Evolutionary conservation across 2,888 invertebrate genomes (phyloP).

Genomic region (Nyleta sp.): DNA sequence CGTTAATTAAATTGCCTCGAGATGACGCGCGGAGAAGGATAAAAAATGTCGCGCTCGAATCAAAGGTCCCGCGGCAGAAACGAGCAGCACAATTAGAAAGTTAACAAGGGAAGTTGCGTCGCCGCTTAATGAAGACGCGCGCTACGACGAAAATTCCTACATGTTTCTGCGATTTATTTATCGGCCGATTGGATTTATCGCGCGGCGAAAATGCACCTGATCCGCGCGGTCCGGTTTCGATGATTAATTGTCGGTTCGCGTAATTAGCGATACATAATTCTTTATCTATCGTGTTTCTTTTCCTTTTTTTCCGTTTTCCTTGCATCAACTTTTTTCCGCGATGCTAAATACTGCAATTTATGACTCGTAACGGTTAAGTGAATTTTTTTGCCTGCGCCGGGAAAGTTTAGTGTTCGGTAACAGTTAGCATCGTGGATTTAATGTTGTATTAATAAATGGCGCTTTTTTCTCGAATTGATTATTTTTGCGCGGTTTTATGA

Average conservation of each 20-base stretch:
- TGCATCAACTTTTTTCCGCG: no score
- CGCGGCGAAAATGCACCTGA: conserved; percentile 38
- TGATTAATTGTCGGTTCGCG: conserved; percentile 49
- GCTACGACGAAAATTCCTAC: conserved; percentile 25
- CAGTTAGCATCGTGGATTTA: conserved; percentile 5
- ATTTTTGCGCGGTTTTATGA: conserved; percentile 21
- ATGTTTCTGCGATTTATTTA: conserved; percentile 49
- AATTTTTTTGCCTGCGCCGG: conserved; percentile 2
- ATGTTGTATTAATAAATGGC: no score
- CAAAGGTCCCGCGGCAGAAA: conserved; percentile 58
- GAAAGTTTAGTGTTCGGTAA: conserved; percentile 28
- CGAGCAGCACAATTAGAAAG: conserved; percentile 63
- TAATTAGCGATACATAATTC: conserved; percentile 38
- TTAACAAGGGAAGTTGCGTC: conserved; percentile 53
- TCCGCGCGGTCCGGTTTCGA: conserved; percentile 36
- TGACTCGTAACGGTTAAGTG: conserved; percentile 48
- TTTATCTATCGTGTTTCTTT: conserved; percentile 3
- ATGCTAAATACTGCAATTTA: conserved; percentile 33
- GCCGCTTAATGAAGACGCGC: conserved; percentile 62
- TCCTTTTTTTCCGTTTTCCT: neutral
- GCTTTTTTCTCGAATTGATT: no score
- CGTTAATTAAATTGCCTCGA: conserved; percentile 50
- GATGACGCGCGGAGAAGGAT: conserved; percentile 31
- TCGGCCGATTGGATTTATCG: conserved; percentile 46
- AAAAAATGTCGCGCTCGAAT: conserved; percentile 55